Base-by-base conservation (phyloP, 2,888 invertebrate genomes). In the Clunio marinus region DNA sequence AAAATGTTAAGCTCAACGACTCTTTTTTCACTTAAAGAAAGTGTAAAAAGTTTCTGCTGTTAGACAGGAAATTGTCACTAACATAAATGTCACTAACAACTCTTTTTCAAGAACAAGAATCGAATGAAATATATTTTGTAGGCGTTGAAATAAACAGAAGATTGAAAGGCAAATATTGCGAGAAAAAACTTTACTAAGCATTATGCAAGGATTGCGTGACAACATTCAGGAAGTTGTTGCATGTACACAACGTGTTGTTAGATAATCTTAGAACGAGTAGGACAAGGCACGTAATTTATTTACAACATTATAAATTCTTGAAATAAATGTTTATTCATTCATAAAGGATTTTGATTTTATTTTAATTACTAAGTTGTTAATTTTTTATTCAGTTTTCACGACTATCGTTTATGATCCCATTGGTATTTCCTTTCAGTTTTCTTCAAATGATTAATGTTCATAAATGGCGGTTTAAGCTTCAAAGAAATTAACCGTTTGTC, bases 191-290 rank as follows among this genome's bases (percentile, higher is more conserved):
- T n/a, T 3, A 25, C 7, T 28, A 5, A 15, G 2, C 28, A 20
- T 58, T 58, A 58, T 58, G 58, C 25, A 59, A 59, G 59, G 13
- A 15, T 59, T 8, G 35, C 59, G 32, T 35, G 59, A 35, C 2
- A 28, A n/a, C 51, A 13, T 59, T 35, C 35, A 32, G 59, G 59
- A 28, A 57, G 57, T n/a, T 5, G 24, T 45, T 13, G 13, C 45
- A 13, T 45, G 45, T 32, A 51, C 51, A 51, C 51, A n/a, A 51
- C 20, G n/a, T 41, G 41, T 41, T 15, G 22, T 51, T 51, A 51
- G 51, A 51, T 51, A 51, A 51, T 51, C 22, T 7, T 8, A n/a
- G n/a, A n/a, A n/a, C n/a, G n/a, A n/a, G n/a, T n/a, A n/a, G n/a
- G n/a, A n/a, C n/a, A n/a, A n/a, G n/a, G n/a, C n/a, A n/a, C n/a